Conservation (phyloP, 2,888 invertebrate species). For the Iselma pallidipennis region DNA sequence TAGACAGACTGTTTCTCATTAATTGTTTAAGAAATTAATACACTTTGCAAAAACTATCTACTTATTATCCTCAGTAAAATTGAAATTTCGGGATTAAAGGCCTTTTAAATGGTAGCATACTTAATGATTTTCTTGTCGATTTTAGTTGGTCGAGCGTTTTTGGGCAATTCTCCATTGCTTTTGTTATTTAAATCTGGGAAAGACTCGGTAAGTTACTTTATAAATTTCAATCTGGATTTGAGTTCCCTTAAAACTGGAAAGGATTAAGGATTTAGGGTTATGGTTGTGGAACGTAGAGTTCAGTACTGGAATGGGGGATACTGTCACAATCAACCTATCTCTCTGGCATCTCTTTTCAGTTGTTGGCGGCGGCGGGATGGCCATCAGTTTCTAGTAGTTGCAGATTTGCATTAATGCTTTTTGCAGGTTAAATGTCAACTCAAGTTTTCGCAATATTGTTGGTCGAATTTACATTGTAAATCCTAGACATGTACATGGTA, state of each 20-base stretch:
- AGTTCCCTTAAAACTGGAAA: background rate
- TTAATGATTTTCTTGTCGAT: background rate
- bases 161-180: background rate
- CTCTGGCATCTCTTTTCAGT: too few species aligned
- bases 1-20: background rate
- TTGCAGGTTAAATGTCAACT: background rate
- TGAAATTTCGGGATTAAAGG: background rate
- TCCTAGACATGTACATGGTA: too few species aligned
- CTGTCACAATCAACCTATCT: too few species aligned
- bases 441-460: conserved; percentile 9
- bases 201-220: background rate
- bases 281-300: too few species aligned
- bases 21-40: too few species aligned
- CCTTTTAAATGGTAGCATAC: background rate
- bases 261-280: background rate
- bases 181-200: background rate
- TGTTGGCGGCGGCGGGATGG: too few species aligned
- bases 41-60: background rate
- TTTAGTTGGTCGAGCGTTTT: background rate
- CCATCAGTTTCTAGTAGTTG: too few species aligned
- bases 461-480: conserved; percentile 24
- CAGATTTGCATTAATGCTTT: conserved; percentile 21
- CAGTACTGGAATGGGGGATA: background rate
- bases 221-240: background rate
- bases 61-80: too few species aligned